Evolutionary conservation across 2,797 vertebrate species (phyloP).

Genomic region (Cephalopachus bancanus): DNA sequence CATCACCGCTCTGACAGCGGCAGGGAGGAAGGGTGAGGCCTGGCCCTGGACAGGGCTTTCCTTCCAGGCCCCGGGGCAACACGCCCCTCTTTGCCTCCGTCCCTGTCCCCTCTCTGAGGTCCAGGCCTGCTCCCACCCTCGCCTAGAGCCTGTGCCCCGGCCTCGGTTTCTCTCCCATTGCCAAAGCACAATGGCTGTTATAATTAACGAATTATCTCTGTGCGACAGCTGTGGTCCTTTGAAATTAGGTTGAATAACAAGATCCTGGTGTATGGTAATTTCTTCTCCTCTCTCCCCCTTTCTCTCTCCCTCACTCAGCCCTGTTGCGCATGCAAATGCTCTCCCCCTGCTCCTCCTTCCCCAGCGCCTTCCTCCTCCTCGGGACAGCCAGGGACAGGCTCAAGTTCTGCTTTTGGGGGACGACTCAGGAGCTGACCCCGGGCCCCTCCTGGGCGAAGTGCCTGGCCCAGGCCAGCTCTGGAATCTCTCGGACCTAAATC

Average conservation of each 20-base stretch:
- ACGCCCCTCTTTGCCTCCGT: background rate
- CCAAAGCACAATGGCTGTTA: constrained; percentile 92
- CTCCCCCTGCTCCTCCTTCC: constrained; percentile 45
- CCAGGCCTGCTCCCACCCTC: constrained; percentile 24
- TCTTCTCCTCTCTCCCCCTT: constrained; percentile 87
- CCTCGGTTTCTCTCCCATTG: constrained; percentile 87
- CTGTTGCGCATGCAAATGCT: constrained; percentile 69
- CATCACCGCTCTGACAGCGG: fast-evolving
- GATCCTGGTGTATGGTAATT: constrained; percentile 90
- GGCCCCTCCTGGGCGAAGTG: background rate
- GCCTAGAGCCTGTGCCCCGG: constrained; percentile 66
- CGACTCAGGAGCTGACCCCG: background rate
- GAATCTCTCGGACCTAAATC: background rate
- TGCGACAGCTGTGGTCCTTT: constrained; percentile 92
- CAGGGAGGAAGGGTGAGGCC: background rate
- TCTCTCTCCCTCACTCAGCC: constrained; percentile 77
- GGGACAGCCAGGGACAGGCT: constrained; percentile 30
- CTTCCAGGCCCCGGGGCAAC: background rate
- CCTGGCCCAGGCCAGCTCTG: background rate
- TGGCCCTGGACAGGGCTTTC: background rate
- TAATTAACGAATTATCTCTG: constrained; percentile 94
- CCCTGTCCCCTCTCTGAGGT: constrained; percentile 52
- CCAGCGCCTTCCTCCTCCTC: constrained; percentile 69
- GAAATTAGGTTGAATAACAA: constrained; percentile 92
- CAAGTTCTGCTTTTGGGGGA: background rate